Conservation (phyloP, 2,888 invertebrate genomes). For the Drosophila koepferae region DNA sequence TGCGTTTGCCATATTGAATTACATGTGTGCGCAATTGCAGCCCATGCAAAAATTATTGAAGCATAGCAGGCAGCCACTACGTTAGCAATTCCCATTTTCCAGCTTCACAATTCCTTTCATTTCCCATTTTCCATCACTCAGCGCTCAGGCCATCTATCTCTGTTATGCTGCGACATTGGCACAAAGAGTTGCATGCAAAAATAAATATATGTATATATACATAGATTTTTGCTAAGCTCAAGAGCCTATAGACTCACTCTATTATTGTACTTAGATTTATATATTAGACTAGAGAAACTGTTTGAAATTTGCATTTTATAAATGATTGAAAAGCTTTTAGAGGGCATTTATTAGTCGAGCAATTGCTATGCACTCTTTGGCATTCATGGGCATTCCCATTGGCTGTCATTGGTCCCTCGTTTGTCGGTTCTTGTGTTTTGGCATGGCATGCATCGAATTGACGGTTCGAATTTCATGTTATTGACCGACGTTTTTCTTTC, state of each 20-base stretch:
- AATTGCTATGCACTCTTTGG: not conserved
- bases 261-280: not conserved
- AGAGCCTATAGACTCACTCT: not conserved
- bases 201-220: too few species aligned
- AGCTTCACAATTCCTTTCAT: slow-evolving; percentile 11
- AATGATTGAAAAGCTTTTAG: not conserved
- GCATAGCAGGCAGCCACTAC: slow-evolving; percentile 25
- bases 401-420: slow-evolving; percentile 9
- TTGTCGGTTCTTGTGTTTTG: slow-evolving; percentile 42
- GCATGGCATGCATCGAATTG: slow-evolving; percentile 60
- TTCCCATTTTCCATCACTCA: slow-evolving; percentile 3
- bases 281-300: not conserved
- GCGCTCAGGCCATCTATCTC: not conserved
- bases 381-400: slow-evolving; percentile 15
- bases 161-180: too few species aligned
- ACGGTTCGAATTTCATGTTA: slow-evolving; percentile 69
- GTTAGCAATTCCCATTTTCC: slow-evolving; percentile 6
- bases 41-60: slow-evolving; percentile 54
- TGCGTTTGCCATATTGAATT: slow-evolving; percentile 28
- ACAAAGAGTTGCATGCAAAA: not conserved
- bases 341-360: slow-evolving; percentile 2
- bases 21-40: slow-evolving; percentile 42
- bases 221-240: too few species aligned
- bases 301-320: not conserved
- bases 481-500: slow-evolving; percentile 60